Percentiles rank a stretch among this genome's conserved stretches.
phyloP scores from a whole-genome alignment of 2,797 vertebrate genomes.

The Halcyon smyrnensis region DNA sequence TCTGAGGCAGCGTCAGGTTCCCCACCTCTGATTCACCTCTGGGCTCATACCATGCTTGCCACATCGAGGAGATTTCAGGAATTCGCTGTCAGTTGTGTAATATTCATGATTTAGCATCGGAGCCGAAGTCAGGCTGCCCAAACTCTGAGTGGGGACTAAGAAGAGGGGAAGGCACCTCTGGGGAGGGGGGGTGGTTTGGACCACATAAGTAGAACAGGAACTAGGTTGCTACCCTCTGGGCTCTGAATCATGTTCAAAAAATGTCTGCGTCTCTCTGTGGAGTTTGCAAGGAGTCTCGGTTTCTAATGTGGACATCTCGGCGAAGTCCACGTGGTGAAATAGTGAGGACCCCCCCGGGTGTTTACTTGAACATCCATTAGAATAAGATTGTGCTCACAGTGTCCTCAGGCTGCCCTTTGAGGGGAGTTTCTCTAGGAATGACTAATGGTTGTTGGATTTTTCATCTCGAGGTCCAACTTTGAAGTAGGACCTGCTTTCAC shows the following conservation, averaged over 20 bases:
- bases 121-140: background rate
- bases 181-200: conserved; percentile 41
- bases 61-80: conserved; percentile 21
- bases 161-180: conserved; percentile 21
- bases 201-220: conserved; percentile 66
- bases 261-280: background rate
- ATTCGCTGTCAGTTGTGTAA: conserved; percentile 25
- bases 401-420: background rate
- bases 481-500: conserved; percentile 5
- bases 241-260: conserved; percentile 52
- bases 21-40: background rate
- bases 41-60: background rate
- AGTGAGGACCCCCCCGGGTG: background rate
- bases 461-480: background rate
- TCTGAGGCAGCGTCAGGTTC: background rate
- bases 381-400: background rate
- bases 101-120: background rate
- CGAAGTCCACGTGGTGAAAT: conserved; percentile 21
- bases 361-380: conserved; percentile 33
- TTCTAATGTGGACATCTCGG: conserved; percentile 35
- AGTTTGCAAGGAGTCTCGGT: conserved; percentile 24
- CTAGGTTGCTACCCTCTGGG: conserved; percentile 49
- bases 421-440: background rate
- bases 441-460: background rate
- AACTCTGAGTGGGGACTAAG: background rate